These are phyloP conservation scores for Galerucella pusilla DNA, from an alignment of 2,888 invertebrate genomes.

Conservation along the genomic window DNA sequence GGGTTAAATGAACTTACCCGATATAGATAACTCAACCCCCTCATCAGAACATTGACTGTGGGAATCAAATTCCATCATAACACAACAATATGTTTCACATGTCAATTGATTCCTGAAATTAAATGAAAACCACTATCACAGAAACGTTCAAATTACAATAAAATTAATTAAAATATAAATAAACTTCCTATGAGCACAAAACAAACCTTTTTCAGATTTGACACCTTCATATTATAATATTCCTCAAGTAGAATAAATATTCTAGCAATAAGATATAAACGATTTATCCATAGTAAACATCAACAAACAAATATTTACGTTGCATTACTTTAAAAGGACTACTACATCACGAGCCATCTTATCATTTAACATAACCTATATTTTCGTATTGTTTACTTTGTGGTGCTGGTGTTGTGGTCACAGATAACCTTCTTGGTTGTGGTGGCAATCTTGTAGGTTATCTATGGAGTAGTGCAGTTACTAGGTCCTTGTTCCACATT, in stretches of 20 bases:
- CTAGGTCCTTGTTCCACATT: conserved; percentile 15
- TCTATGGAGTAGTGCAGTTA: conserved; percentile 38
- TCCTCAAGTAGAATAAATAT: conserved; percentile 18
- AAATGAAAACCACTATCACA: conserved; percentile 36
- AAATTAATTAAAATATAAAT: conserved; percentile 35
- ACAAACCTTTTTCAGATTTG: conserved; percentile 36
- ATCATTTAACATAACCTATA: conserved; percentile 50
- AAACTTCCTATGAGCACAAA: conserved; percentile 37
- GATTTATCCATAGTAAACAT: conserved; percentile 42
- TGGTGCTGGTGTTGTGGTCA: conserved; percentile 13
- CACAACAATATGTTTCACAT: conserved; percentile 42
- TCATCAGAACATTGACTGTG: conserved; percentile 59
- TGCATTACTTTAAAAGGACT: conserved; percentile 49
- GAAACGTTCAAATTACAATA: conserved; percentile 36
- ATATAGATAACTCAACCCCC: conserved; percentile 56
- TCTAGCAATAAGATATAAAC: neutral
- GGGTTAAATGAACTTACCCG: conserved; percentile 47
- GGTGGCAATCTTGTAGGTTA: no score
- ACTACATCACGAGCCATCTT: conserved; percentile 49
- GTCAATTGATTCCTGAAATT: conserved; percentile 39
- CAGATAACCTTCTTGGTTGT: conserved; percentile 29
- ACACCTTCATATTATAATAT: conserved; percentile 23
- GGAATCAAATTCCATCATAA: conserved; percentile 59
- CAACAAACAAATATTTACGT: conserved; percentile 53
- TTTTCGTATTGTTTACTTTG: conserved; percentile 26